Evolutionary conservation across 2,113 vertebrate species (phyloP), one percentile per base, ranked within the genome.

Genomic region (Semnornis frantzii): DNA sequence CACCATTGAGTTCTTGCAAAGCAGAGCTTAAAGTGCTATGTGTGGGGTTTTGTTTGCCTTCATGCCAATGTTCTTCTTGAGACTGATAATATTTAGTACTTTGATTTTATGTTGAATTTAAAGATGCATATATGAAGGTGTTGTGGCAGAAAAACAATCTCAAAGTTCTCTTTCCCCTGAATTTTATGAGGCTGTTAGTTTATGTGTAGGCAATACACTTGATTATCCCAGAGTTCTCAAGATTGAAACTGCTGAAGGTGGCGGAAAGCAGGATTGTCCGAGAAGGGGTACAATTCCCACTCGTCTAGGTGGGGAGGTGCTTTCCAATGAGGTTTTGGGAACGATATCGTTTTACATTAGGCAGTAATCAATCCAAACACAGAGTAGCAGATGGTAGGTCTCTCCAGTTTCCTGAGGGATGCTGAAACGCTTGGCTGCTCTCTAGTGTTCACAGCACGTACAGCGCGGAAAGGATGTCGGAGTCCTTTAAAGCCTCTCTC

Each of bases 361-460:
- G 46, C 34, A 62, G 1, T 3, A 64, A 62, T 68, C 20, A 58
- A 11, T 44, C 20, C 20, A 34, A 54, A 14, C 28, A 21, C 25
- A 16, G 10, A 37, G 33, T 21, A 30, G 18, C 18, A 39, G 23
- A n/a, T 2, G n/a, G 10, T 57, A 66, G 23, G 39, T 75, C 10
- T 78, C 31, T 64, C 30, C 57, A 37, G 1, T 77, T 89, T 89
- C 62, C 85, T 64, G n/a, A 69, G 46, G 6, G 48, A 16, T 54
- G 39, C 76, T 65, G 89, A 74, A 93, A 84, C 63, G 19, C 94
- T 94, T 75, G 95, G 34, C 87, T 94, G 95, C 95, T 69, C 96
- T 76, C 91, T 95, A 79, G 94, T 37, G 91, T 87, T 91, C 87
- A 72, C 62, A 65, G 73, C 39, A 13, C 1, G 4, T 15, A 66